phyloP scores from a whole-genome alignment of 2,113 vertebrate species.

The Pionites leucogaster region DNA sequence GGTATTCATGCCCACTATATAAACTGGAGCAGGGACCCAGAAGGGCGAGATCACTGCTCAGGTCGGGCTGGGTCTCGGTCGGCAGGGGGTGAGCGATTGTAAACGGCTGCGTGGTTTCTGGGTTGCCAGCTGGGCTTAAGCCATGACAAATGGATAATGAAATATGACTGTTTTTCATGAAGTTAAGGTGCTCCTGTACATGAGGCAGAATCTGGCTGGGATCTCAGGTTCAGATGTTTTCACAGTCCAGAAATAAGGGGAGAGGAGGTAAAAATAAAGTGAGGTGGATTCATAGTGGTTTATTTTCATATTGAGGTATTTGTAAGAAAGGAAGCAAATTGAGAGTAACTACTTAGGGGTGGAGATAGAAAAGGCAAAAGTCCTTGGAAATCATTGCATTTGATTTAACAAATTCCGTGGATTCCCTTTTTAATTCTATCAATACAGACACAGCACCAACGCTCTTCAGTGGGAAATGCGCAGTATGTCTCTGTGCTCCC shows the following conservation, averaged over 20 bases:
- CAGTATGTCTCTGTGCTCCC: background rate
- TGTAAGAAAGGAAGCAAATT: background rate
- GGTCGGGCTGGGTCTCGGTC: too few relatives aligned
- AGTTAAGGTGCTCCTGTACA: background rate
- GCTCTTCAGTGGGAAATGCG: fast-evolving
- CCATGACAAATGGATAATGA: background rate
- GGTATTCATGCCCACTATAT: too few relatives aligned
- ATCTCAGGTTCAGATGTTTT: background rate
- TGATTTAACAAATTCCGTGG: background rate
- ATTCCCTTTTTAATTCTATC: background rate
- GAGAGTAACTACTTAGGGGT: background rate
- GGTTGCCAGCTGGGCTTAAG: too few relatives aligned
- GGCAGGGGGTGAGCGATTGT: too few relatives aligned
- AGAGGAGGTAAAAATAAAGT: too few relatives aligned
- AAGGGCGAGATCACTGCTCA: too few relatives aligned
- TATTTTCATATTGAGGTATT: background rate
- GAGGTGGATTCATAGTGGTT: background rate
- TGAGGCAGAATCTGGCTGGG: background rate
- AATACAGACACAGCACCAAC: fast-evolving
- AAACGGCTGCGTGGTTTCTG: too few relatives aligned
- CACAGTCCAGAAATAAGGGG: background rate
- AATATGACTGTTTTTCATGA: background rate
- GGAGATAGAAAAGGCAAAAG: background rate
- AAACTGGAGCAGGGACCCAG: too few relatives aligned
- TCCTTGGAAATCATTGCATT: background rate